Evolutionary conservation across 1,140 invertebrate species (phyloP).

Genomic region (Ceratina calcarata): DNA sequence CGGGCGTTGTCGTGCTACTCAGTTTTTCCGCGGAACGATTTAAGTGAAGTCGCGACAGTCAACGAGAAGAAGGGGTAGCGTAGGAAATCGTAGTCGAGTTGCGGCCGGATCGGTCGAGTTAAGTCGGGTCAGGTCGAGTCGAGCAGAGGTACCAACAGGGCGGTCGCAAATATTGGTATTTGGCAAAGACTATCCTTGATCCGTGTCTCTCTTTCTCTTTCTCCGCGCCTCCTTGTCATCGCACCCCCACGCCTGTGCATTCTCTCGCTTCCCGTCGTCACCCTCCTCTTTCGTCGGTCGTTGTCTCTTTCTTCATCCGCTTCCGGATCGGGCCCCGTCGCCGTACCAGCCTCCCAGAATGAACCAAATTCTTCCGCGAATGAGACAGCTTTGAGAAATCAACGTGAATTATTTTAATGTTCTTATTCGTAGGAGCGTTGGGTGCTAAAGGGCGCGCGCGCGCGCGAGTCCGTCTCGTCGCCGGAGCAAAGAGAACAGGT

Average conservation of each 20-base stretch:
- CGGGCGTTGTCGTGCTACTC: no score
- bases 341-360: not conserved
- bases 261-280: conserved; percentile 61
- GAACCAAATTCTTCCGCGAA: not conserved
- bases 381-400: not conserved
- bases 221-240: conserved; percentile 63
- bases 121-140: conserved; percentile 74
- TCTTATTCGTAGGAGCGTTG: no score
- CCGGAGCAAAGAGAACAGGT: conserved; percentile 6
- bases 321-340: not conserved
- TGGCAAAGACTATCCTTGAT: conserved; percentile 81
- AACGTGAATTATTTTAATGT: not conserved
- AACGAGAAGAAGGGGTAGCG: conserved; percentile 40
- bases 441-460: not conserved
- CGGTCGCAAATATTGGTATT: conserved; percentile 81
- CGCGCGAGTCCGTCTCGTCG: not conserved
- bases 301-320: conserved; percentile 41
- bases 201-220: conserved; percentile 76
- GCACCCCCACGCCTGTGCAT: conserved; percentile 59
- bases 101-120: conserved; percentile 73
- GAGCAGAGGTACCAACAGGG: conserved; percentile 79
- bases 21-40: conserved; percentile 1
- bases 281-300: conserved; percentile 38
- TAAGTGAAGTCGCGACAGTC: conserved; percentile 8
- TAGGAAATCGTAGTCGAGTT: conserved; percentile 61